Evolutionary conservation across 2,797 vertebrate genomes (phyloP), one percentile per base, ranked within the genome.

Genomic region (Phrynocephalus forsythii): DNA sequence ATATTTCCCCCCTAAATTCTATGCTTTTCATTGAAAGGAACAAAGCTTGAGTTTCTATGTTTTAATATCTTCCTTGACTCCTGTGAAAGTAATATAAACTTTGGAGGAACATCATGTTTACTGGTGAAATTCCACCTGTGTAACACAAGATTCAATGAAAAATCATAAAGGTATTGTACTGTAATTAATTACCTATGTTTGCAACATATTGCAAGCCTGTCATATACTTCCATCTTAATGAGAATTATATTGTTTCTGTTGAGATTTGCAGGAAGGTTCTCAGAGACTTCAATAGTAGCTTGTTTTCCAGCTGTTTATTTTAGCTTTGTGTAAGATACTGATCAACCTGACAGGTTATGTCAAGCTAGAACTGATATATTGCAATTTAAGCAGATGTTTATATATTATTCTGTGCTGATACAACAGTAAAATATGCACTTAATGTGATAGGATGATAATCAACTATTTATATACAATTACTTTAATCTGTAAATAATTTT

Each of bases 311-410:
- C 38, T 44, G 38, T 78, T 88, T 95, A 91, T 91, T 92, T 94
- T 93, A 94, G 89, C 85, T 88, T 85, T 15, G 2, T 44, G 79
- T 89, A 93, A 79, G 81, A 52, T 94, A 94, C 93, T 94, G 94
- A 93, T 90, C 93, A 94, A 90, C 86, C 88, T 95, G 95, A 94
- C 90, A 93, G 89, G 90, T 92, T 93, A 88, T 94, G 92, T 93
- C 90, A 93, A 92, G 94, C 89, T 93, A 90, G 90, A 89, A 79
- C 93, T 94, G 91, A 93, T 16, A 0, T 94, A 94, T 93, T 95
- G 89, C 89, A 89, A 89, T 82, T 94, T 80, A 69, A 0, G 87
- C 88, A 92, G 95, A 93, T 79, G 50, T 90, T 91, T 10, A 56
- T 92, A 92, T 92, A 90, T 95, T 93, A 94, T 91, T 93, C 92